phyloP scores from a whole-genome alignment of 2,113 vertebrate species.

The Sinocyclocheilus rhinocerous region DNA sequence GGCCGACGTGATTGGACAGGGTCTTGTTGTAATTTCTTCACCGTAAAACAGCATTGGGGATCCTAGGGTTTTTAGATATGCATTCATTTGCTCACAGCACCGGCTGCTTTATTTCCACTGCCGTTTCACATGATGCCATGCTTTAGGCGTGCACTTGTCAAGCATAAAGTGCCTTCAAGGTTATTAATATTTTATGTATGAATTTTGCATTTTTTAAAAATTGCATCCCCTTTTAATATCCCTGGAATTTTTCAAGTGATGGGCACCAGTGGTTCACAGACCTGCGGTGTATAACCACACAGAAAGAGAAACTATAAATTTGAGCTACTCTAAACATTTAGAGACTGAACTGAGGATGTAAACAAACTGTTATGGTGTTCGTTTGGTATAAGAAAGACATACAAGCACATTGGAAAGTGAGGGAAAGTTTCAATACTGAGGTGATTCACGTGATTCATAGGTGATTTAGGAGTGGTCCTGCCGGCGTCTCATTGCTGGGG shows the following conservation, averaged over 20 bases:
- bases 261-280: background rate
- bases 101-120: constrained; percentile 8
- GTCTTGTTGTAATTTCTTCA: constrained; percentile 66
- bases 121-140: constrained; percentile 44
- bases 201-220: constrained; percentile 50
- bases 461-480: constrained; percentile 62
- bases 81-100: constrained; percentile 7
- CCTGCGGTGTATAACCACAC: background rate
- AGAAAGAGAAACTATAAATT: background rate
- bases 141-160: constrained; percentile 63
- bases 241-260: constrained; percentile 46
- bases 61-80: constrained; percentile 32
- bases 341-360: background rate
- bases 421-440: constrained; percentile 16
- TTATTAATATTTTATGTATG: constrained; percentile 64
- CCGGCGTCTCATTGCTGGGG: constrained; percentile 62
- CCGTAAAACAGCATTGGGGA: constrained; percentile 65
- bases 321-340: background rate
- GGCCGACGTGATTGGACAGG: constrained; percentile 49
- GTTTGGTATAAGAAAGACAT: background rate
- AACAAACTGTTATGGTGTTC: background rate
- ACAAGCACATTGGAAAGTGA: background rate
- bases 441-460: constrained; percentile 47
- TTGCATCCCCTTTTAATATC: constrained; percentile 62
- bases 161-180: constrained; percentile 65